These are phyloP conservation scores for Lonchura striata DNA, from an alignment of 2,113 vertebrate genomes.

Conservation along the genomic window DNA sequence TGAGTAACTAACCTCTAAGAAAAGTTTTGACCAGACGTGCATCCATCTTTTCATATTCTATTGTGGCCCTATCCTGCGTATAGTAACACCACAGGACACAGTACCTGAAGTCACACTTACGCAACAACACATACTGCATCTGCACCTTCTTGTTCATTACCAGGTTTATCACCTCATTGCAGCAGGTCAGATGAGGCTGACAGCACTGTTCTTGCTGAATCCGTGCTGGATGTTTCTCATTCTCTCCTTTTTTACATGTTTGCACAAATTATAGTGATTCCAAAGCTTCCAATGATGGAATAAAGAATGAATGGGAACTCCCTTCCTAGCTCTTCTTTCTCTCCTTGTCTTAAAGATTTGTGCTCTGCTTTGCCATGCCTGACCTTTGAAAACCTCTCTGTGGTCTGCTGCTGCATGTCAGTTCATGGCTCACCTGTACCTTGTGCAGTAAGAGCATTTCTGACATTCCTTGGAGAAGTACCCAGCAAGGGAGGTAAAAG, in stretches of 20 bases:
- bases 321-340: not conserved
- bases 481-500: not conserved
- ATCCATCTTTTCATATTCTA: not conserved
- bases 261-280: not conserved
- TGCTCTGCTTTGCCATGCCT: not conserved
- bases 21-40: not conserved
- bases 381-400: not conserved
- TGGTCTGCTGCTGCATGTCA: not conserved
- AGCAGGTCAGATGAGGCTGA: not conserved
- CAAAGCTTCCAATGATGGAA: not conserved
- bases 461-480: not conserved
- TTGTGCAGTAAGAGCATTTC: not conserved
- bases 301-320: not conserved
- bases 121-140: fast-evolving
- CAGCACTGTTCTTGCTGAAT: not conserved
- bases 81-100: not conserved
- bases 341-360: not conserved
- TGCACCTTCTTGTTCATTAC: not conserved
- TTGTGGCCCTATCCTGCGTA: not conserved
- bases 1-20: not conserved
- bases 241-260: not conserved
- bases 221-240: not conserved
- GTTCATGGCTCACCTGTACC: not conserved
- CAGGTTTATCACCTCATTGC: not conserved
- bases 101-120: not conserved